A percentile compares a stretch with the other conserved stretches of the same genome.
Evolutionary conservation across 2,113 vertebrate genomes (phyloP).

Genomic region (Dissostichus mawsoni): DNA sequence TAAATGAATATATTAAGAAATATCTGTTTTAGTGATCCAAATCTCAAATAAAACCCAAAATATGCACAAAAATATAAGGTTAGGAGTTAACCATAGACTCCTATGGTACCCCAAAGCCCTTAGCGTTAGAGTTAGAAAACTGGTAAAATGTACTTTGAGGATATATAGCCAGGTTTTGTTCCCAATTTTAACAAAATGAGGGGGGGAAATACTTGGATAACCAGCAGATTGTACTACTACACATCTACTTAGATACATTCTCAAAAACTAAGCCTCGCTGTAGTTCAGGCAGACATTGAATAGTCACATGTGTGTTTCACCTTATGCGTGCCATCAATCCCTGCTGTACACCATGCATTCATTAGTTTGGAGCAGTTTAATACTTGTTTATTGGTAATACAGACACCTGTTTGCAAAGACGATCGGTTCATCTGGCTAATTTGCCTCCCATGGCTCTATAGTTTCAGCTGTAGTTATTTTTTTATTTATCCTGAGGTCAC

Average conservation of each 20-base stretch:
- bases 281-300: neutral
- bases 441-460: neutral
- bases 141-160: neutral
- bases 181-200: neutral
- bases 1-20: neutral
- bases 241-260: neutral
- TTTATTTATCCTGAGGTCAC: too few species aligned
- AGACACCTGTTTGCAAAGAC: too few species aligned
- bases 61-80: neutral
- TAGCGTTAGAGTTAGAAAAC: too few species aligned
- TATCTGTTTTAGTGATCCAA: neutral
- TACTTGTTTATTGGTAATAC: too few species aligned
- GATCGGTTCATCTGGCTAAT: too few species aligned
- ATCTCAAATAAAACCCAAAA: neutral
- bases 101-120: neutral
- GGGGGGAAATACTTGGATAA: too few species aligned
- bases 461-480: neutral
- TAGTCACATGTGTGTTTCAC: slow-evolving; percentile 1
- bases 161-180: neutral
- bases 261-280: too few species aligned
- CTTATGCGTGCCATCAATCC: too few species aligned
- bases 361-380: neutral
- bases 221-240: neutral
- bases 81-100: neutral
- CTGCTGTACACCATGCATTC: neutral